phyloP scores from a whole-genome alignment of 2,113 vertebrate genomes.

The Caranx melampygus region DNA sequence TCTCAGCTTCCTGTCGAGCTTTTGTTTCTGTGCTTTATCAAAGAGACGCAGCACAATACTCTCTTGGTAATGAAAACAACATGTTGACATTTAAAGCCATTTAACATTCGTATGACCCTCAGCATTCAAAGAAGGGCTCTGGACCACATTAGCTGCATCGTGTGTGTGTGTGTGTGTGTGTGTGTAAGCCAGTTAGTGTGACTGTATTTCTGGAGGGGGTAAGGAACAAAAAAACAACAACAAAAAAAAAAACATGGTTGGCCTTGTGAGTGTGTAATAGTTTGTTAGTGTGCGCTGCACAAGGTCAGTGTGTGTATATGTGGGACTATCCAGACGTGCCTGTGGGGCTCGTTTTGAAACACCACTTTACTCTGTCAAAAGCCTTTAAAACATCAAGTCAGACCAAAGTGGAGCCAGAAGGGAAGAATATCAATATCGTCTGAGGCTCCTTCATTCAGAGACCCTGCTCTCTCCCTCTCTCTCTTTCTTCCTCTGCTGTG shows the following conservation, averaged over 20 bases:
- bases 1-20: conserved; percentile 1
- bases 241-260: conserved; percentile 12
- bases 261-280: background rate
- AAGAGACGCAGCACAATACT: conserved; percentile 19
- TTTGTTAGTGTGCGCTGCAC: conserved; percentile 20
- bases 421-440: conserved; percentile 57
- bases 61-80: conserved; percentile 53
- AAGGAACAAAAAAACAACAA: no score
- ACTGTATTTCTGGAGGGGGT: background rate
- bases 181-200: conserved; percentile 16
- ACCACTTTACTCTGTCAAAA: conserved; percentile 46
- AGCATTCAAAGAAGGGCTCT: conserved; percentile 37
- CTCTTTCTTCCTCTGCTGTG: conserved; percentile 1
- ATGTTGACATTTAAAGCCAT: conserved; percentile 66
- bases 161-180: conserved; percentile 10
- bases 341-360: conserved; percentile 36
- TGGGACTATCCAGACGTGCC: conserved; percentile 25
- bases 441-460: conserved; percentile 47
- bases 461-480: background rate
- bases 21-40: conserved; percentile 16
- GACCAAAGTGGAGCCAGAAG: conserved; percentile 51
- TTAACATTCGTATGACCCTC: conserved; percentile 68
- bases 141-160: conserved; percentile 39
- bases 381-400: conserved; percentile 53
- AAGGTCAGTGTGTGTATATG: background rate